Conservation (phyloP, 2,888 invertebrate genomes). For the Agriopis marginaria region DNA sequence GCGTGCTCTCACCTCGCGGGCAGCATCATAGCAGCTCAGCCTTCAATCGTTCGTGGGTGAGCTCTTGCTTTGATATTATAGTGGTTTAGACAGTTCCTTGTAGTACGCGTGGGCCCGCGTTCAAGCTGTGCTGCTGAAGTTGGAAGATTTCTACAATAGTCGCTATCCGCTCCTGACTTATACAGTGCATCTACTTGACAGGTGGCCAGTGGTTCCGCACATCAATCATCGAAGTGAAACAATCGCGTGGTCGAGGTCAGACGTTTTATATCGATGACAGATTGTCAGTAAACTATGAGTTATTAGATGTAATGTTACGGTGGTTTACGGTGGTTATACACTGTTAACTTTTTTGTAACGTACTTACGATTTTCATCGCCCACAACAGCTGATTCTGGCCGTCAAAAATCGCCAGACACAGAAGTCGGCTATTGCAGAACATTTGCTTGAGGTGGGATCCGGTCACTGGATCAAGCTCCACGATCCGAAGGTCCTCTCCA, state of each 20-base stretch:
- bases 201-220: conserved; percentile 61
- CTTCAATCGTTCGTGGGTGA: no score
- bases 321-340: conserved; percentile 44
- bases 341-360: conserved; percentile 7
- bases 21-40: no score
- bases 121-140: no score
- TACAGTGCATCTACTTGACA: conserved; percentile 51
- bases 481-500: no score
- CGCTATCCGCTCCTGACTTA: conserved; percentile 46
- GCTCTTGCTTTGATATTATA: no score
- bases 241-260: conserved; percentile 60
- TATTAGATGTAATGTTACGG: conserved; percentile 53
- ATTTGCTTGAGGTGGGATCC: no score
- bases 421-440: no score
- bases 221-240: conserved; percentile 66
- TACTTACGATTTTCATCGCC: not conserved
- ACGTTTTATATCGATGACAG: conserved; percentile 66
- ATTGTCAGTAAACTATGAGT: conserved; percentile 61
- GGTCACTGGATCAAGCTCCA: no score
- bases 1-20: no score
- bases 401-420: no score
- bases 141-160: not conserved
- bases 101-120: no score
- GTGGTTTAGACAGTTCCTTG: no score
- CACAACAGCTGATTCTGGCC: not conserved